These are phyloP conservation scores for Apogon hyalosoma DNA, from an alignment of 2,797 vertebrate species.

Conservation along the genomic window DNA sequence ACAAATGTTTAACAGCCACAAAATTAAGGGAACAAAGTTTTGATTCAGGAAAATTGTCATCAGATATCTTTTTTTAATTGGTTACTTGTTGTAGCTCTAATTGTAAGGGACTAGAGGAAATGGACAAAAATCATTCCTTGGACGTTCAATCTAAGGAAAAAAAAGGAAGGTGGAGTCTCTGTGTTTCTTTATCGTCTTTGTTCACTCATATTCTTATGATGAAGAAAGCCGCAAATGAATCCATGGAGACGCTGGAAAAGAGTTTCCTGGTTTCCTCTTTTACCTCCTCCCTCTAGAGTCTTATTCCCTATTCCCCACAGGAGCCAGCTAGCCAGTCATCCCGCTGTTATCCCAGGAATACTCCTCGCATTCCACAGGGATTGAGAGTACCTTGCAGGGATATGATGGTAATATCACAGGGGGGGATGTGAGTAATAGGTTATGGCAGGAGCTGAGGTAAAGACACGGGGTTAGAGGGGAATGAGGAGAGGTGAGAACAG, in stretches of 20 bases:
- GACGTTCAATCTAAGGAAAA: not conserved
- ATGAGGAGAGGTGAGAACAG: constrained; percentile 22
- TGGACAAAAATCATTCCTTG: constrained; percentile 6
- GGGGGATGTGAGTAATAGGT: constrained; percentile 69
- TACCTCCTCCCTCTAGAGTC: constrained; percentile 36
- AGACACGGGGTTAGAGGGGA: constrained; percentile 18
- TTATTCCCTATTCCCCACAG: constrained; percentile 63
- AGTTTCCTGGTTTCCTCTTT: constrained; percentile 31
- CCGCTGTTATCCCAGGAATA: constrained; percentile 69
- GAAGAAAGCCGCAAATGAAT: constrained; percentile 51
- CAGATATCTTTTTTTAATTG: no score
- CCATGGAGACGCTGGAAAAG: constrained; percentile 33
- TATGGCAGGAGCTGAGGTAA: constrained; percentile 62
- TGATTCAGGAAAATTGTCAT: no score
- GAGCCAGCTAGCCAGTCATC: constrained; percentile 55
- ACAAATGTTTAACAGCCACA: no score
- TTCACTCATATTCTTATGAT: constrained; percentile 44
- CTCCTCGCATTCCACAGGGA: constrained; percentile 59
- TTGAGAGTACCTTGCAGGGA: constrained; percentile 72
- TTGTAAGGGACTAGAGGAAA: not conserved
- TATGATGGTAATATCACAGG: constrained; percentile 76
- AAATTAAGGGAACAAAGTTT: no score
- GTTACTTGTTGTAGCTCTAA: no score
- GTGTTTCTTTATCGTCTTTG: not conserved
- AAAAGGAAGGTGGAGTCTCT: constrained; percentile 8